These are phyloP conservation scores for Agonopterix arenella DNA, from an alignment of 2,888 invertebrate genomes.

Conservation along the genomic window DNA sequence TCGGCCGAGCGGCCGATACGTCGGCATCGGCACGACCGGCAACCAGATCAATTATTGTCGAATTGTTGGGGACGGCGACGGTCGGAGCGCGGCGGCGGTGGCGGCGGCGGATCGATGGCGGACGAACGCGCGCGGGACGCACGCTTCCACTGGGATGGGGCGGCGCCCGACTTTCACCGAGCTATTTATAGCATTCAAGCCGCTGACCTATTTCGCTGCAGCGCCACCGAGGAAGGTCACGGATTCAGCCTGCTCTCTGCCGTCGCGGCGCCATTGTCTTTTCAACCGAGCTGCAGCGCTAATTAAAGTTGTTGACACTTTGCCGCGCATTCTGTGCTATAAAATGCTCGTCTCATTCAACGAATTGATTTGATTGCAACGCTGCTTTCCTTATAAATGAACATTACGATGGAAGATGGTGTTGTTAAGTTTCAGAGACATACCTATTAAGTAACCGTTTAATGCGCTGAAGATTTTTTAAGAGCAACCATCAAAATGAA, in stretches of 20 bases:
- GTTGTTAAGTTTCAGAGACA: too few relatives aligned
- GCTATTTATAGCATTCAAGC: conserved; percentile 76
- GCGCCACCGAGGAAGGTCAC: conserved; percentile 72
- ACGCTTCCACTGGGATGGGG: conserved; percentile 55
- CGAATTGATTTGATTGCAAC: conserved; percentile 3
- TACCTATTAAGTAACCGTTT: too few relatives aligned
- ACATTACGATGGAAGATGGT: background rate
- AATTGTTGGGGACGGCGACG: conserved; percentile 23
- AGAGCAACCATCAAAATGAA: too few relatives aligned
- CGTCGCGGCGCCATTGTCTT: conserved; percentile 71
- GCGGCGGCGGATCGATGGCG: conserved; percentile 36
- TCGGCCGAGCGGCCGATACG: background rate
- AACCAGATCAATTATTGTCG: conserved; percentile 36
- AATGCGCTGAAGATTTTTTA: too few relatives aligned
- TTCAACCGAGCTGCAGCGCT: conserved; percentile 64
- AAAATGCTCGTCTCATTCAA: conserved; percentile 20
- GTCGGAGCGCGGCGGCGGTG: conserved; percentile 14
- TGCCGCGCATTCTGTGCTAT: conserved; percentile 36
- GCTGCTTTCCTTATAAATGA: background rate
- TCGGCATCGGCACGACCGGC: conserved; percentile 1
- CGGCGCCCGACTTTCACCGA: conserved; percentile 72
- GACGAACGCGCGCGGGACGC: conserved; percentile 37
- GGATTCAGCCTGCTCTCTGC: conserved; percentile 68
- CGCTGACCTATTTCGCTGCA: conserved; percentile 76
- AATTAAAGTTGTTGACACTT: conserved; percentile 74